phyloP scores from a whole-genome alignment of 2,797 vertebrate species.

The Silurus aristotelis region DNA sequence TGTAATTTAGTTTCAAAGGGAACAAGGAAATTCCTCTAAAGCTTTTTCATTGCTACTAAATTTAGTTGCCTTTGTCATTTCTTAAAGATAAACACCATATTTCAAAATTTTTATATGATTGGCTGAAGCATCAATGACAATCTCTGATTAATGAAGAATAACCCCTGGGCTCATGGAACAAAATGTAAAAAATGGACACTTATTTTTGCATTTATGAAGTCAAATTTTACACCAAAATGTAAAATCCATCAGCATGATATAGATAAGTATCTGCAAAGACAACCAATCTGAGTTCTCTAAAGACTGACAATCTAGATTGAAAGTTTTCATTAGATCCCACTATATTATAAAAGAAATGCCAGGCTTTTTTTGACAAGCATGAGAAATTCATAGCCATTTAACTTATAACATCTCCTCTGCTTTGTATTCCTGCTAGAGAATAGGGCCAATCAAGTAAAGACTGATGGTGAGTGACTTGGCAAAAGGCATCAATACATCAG shows the following conservation, averaged over 20 bases:
- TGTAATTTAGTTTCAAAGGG: neutral
- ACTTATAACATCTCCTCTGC: neutral
- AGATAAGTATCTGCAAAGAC: neutral
- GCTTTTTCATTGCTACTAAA: neutral
- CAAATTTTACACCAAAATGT: neutral
- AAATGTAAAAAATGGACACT: neutral
- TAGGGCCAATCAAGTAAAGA: slow-evolving; percentile 10
- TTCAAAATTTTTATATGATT: neutral
- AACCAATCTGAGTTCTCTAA: neutral
- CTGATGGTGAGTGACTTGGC: slow-evolving; percentile 7
- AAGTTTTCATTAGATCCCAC: neutral
- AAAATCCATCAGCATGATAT: neutral
- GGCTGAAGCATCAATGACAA: neutral
- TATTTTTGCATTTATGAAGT: neutral
- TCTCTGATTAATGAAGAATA: neutral
- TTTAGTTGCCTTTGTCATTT: neutral
- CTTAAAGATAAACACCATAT: neutral
- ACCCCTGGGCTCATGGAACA: neutral
- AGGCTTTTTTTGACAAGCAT: neutral
- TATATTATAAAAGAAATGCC: neutral
- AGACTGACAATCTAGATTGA: neutral
- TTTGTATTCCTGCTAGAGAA: slow-evolving; percentile 17
- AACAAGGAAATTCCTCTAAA: neutral
- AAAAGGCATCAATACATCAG: slow-evolving; percentile 1
- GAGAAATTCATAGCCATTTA: neutral